Percentiles rank a stretch among this genome's conserved stretches.
Evolutionary conservation across 2,888 invertebrate genomes (phyloP).

Genomic region (Sminthurinus aureus): DNA sequence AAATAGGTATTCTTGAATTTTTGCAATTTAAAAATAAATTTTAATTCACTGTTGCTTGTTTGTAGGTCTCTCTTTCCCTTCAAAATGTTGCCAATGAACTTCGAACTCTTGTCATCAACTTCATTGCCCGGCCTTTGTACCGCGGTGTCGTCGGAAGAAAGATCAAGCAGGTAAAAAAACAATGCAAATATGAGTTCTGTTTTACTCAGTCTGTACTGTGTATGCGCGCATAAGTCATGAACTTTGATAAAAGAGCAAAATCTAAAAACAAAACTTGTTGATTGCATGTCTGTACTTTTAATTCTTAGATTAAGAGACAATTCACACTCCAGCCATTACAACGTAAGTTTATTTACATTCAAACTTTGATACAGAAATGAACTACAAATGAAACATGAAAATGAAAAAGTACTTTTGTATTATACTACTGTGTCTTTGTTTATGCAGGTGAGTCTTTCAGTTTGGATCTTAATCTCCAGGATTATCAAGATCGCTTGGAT

Average conservation of each 20-base stretch:
- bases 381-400: too few relatives aligned
- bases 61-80: slow-evolving; percentile 55
- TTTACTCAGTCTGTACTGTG: too few relatives aligned
- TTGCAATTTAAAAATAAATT: too few relatives aligned
- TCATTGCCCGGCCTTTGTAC: slow-evolving; percentile 74
- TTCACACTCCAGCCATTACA: slow-evolving; percentile 71
- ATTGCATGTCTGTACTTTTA: too few relatives aligned
- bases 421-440: neutral
- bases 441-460: slow-evolving; percentile 68
- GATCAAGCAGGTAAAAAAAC: slow-evolving; percentile 65
- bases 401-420: too few relatives aligned
- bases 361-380: too few relatives aligned
- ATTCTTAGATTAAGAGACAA: slow-evolving; percentile 66
- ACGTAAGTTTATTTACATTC: slow-evolving; percentile 61
- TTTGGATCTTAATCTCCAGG: slow-evolving; percentile 71
- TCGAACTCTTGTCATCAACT: slow-evolving; percentile 71
- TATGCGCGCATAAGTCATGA: too few relatives aligned
- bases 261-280: too few relatives aligned
- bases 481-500: slow-evolving; percentile 75
- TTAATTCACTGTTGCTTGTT: neutral
- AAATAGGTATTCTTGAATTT: too few relatives aligned
- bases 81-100: slow-evolving; percentile 72
- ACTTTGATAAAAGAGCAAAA: too few relatives aligned
- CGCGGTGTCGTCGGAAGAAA: slow-evolving; percentile 74
- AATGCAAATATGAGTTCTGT: too few relatives aligned